These are phyloP conservation scores for Nephrotoma appendiculata DNA, from an alignment of 2,888 invertebrate species.

Conservation along the genomic window DNA sequence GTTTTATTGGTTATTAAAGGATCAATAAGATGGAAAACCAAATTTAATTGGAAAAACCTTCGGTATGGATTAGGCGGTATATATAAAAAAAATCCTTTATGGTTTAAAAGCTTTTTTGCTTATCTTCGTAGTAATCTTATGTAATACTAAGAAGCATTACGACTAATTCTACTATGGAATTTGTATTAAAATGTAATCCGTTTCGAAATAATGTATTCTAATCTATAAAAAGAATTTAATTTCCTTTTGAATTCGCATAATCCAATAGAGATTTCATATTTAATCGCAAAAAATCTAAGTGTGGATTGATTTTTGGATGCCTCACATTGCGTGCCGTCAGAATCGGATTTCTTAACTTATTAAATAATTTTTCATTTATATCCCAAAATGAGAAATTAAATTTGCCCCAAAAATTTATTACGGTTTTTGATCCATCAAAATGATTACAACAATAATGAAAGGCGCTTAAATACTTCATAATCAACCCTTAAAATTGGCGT, in stretches of 20 bases:
- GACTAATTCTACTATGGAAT: background rate
- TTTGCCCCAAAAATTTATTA: background rate
- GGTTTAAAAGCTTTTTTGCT: background rate
- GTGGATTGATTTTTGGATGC: no score
- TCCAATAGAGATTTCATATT: background rate
- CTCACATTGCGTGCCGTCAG: no score
- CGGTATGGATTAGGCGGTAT: background rate
- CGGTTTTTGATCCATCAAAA: background rate
- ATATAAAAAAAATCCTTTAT: background rate
- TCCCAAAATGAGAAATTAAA: no score
- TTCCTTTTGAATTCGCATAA: background rate
- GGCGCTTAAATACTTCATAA: background rate
- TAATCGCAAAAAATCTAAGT: background rate
- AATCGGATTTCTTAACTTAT: no score
- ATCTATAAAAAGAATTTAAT: background rate
- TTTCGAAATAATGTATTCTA: background rate
- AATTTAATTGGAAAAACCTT: background rate
- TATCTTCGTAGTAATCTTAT: background rate
- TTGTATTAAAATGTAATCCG: background rate
- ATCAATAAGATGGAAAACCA: background rate
- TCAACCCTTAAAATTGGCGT: constrained; percentile 15
- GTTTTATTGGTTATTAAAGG: background rate
- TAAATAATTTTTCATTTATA: no score
- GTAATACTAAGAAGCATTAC: background rate
- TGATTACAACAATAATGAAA: background rate